Conservation (phyloP, 2,113 vertebrate genomes). For the Gracilinanus agilis region DNA sequence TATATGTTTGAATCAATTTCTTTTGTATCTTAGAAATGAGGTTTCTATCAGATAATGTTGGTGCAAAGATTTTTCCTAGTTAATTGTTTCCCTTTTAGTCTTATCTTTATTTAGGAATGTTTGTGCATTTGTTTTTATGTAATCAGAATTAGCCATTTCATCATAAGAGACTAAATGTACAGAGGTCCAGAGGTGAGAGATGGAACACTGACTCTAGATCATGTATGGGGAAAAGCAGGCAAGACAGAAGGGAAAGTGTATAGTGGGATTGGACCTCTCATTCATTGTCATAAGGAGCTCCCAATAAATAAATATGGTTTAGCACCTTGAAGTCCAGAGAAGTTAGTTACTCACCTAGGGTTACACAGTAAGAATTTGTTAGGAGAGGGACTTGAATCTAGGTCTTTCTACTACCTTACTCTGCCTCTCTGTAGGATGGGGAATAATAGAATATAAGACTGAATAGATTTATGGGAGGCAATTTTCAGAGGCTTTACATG, state of each 20-base stretch:
- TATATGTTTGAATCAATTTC: neutral
- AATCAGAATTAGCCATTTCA: neutral
- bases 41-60: neutral
- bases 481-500: neutral
- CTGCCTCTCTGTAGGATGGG: neutral
- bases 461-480: neutral
- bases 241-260: neutral
- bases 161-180: neutral
- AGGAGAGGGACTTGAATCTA: neutral
- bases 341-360: neutral
- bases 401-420: neutral
- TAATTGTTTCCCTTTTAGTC: neutral
- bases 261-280: neutral
- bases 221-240: neutral
- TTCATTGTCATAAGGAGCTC: neutral
- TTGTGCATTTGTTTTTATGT: neutral
- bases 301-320: neutral
- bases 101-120: neutral
- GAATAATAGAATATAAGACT: neutral
- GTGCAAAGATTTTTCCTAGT: neutral
- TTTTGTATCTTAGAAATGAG: neutral
- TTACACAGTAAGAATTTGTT: neutral
- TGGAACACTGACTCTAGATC: neutral
- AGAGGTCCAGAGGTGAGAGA: neutral
- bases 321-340: neutral